A percentile compares a stretch with the other conserved stretches of the same genome.
Evolutionary conservation across 1,140 invertebrate genomes (phyloP).

Genomic region (Choristoneura fumiferana): DNA sequence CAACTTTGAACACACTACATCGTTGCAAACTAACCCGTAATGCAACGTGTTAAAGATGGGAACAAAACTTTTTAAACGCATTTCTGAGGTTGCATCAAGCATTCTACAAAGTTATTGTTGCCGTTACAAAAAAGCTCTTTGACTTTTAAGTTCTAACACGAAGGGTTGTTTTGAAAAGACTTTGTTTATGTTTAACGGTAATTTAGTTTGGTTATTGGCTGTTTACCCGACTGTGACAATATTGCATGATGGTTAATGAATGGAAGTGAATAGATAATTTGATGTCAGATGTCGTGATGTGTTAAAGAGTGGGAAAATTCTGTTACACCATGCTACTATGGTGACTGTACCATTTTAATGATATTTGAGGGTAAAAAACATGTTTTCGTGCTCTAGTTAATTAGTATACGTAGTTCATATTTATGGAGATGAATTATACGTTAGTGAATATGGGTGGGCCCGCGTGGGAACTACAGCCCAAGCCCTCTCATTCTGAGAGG

Average conservation of each 20-base stretch:
- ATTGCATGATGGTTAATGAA: slow-evolving; percentile 55
- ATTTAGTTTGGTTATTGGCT: slow-evolving; percentile 22
- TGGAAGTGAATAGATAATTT: slow-evolving; percentile 44
- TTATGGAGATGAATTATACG: too few relatives aligned
- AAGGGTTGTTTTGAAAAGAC: too few relatives aligned
- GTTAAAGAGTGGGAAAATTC: slow-evolving; percentile 33
- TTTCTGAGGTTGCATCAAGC: slow-evolving; percentile 17
- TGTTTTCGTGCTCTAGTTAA: too few relatives aligned
- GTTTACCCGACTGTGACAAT: slow-evolving; percentile 48
- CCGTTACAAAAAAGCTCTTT: too few relatives aligned
- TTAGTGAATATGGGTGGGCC: too few relatives aligned
- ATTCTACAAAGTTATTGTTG: background rate
- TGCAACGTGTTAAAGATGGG: background rate
- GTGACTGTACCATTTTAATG: slow-evolving; percentile 19
- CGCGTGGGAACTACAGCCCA: too few relatives aligned
- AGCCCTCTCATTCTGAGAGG: too few relatives aligned
- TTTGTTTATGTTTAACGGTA: too few relatives aligned
- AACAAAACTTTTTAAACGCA: background rate
- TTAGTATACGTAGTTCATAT: too few relatives aligned
- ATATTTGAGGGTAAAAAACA: slow-evolving; percentile 26
- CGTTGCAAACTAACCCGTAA: slow-evolving; percentile 23
- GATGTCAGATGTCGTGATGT: slow-evolving; percentile 60
- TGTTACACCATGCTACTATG: slow-evolving; percentile 27
- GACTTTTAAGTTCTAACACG: too few relatives aligned
- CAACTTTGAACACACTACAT: background rate